Base-by-base conservation (phyloP, 2,797 vertebrate species). In the Takifugu rubripes region DNA sequence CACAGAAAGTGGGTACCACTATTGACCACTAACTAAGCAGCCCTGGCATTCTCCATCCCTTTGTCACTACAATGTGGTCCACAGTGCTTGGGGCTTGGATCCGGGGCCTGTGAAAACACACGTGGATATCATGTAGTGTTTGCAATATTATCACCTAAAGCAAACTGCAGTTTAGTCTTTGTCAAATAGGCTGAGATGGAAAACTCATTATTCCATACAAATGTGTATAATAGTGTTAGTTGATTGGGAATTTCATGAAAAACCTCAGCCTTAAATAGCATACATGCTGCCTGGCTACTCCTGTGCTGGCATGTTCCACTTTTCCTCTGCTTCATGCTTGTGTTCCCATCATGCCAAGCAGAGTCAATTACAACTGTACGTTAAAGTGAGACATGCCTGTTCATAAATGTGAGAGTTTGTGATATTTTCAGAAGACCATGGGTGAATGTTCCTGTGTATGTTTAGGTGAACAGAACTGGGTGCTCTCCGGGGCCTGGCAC, bases 311-410 rank as follows among this genome's bases (percentile, higher is more conserved):
- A 64, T 63, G 21, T 21, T 21, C 21, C 21, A 21, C 0, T 1
- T 66, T 68, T 66, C 15, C 56, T 74, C 82, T 54, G 64, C 71
- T 69, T 57, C 14, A 72, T 75, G 79, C 80, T 70, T 74, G 70
- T 73, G 6, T 69, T 79, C 80, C 78, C 82, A 59, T 59, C 68
- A 73, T 84, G 83, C 77, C 80, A 88, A 87, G 81, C 69, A 78
- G 79, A 89, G 88, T 89, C 88, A 90, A 89, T 91, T 90, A 91
- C 88, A 89, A 84, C 73, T 80, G 74, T 83, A 84, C 84, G 83
- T 87, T 80, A 84, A 84, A 79, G 82, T 81, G 77, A 83, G 84
- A 87, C 82, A 61, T 79, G 69, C 66, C 61, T 85, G 66, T 67
- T 76, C 86, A 72, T 44, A 57, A 80, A 78, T 48, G 83, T 87